These are phyloP conservation scores for Xenotilapia caudafasciata DNA, from an alignment of 2,113 vertebrate genomes.

Conservation along the genomic window DNA sequence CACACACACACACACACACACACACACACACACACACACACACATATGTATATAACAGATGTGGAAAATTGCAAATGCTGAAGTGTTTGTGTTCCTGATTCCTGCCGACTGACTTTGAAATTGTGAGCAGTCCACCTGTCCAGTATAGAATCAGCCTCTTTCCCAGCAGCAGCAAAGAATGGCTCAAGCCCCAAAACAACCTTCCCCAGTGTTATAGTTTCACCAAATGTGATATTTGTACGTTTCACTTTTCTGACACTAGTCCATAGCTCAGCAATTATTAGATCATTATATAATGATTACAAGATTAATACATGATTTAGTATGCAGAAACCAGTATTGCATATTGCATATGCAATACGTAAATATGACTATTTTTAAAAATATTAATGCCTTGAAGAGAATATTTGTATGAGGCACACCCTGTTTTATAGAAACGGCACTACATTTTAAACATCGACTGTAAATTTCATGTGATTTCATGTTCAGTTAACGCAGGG, in stretches of 20 bases:
- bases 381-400: not conserved
- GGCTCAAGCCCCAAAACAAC: not conserved
- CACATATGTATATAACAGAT: not conserved
- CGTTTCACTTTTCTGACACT: not conserved
- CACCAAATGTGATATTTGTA: not conserved
- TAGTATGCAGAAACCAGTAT: not conserved
- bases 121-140: not conserved
- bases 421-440: not conserved
- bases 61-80: not conserved
- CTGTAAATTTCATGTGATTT: not conserved
- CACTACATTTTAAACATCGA: not conserved
- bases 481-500: not conserved
- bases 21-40: not conserved
- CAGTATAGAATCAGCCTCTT: not conserved
- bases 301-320: not conserved
- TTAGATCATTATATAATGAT: not conserved
- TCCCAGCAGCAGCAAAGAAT: not conserved
- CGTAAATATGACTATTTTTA: not conserved
- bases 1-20: not conserved
- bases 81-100: not conserved
- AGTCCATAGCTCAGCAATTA: not conserved
- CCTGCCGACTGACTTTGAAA: not conserved
- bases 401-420: not conserved
- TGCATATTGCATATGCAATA: not conserved
- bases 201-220: not conserved